Base-by-base conservation (phyloP, 2,113 vertebrate genomes). In the Turnix velox region DNA sequence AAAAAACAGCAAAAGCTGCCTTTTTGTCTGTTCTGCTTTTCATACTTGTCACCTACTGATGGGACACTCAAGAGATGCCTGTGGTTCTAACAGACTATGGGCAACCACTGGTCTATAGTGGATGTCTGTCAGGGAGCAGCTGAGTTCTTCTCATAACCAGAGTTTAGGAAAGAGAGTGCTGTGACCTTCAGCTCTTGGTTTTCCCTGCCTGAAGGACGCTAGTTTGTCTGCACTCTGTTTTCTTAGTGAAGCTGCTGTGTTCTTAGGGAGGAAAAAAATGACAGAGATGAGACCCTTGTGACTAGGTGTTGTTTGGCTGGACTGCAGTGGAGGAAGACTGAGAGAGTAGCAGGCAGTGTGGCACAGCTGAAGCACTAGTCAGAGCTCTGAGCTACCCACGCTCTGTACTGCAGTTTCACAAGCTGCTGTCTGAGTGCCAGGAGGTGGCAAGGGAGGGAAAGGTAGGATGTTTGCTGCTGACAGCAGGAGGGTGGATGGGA, bases 331-430 rank as follows among this genome's bases (percentile, higher is more conserved):
- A 92, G 59, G 88, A 57, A 88, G 88, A 87, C 57, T 49, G 62
- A 76, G 82, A 61, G 55, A 55, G 69, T 8, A 48, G 79, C 83
- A 80, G 66, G 91, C 94, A 78, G 51, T 3, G 1, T 54, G 77
- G 90, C 84, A 67, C 61, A 62, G 92, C 88, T 81, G 45, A 77
- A 73, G 83, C 76, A 92, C 75, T 79, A 91, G 78, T 93, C 90
- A 88, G 95, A 95, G 85, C 86, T 94, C 61, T 90, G 48, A 62
- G 49, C 76, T 93, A 43, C 88, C 91, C 79, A 95, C 75, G 3
- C 59, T 3, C 72, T 33, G 54, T 61, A n/a, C 72, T 72, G 22
- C 30, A 35, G 67, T 65, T 93, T 69, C 85, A 86, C 42, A 16
- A 54, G 79, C 76, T 73, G 40, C 79, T 92, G 86, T 86, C 94